Percentiles rank a stretch among this genome's conserved stretches.
Conservation (phyloP, 2,888 invertebrate species). For the Gerris lacustris region DNA sequence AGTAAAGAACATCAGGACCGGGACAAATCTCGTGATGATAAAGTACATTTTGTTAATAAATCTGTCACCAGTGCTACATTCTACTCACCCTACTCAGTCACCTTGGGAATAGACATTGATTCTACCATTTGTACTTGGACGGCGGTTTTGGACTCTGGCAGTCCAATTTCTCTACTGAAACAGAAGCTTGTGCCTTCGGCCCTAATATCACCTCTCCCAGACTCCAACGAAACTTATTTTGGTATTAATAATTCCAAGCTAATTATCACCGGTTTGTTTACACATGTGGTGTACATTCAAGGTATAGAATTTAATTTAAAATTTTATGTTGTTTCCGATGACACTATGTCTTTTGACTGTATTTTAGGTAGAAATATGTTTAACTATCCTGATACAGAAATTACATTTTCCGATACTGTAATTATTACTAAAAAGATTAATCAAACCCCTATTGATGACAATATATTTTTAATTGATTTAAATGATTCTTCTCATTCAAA, state of each 20-base stretch:
- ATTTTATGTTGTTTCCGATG: background rate
- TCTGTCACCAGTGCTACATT: background rate
- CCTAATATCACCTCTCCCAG: background rate
- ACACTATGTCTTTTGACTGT: background rate
- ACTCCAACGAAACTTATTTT: background rate
- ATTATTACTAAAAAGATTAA: background rate
- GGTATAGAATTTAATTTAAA: background rate
- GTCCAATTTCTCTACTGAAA: conserved; percentile 12
- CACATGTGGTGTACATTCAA: background rate
- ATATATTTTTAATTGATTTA: background rate
- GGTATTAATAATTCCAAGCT: background rate
- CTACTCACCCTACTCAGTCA: background rate
- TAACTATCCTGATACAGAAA: background rate
- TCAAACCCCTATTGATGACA: background rate
- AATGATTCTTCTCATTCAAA: background rate
- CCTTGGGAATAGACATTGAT: background rate
- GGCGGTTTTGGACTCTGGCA: conserved; percentile 6
- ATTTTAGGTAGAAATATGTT: background rate
- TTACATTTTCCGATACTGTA: background rate
- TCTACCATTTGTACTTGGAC: background rate
- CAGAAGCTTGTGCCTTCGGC: conserved; percentile 23
- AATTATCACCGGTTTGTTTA: background rate
- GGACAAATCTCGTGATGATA: background rate
- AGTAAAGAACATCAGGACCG: background rate
- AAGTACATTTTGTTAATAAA: background rate